phyloP scores from a whole-genome alignment of 2,888 invertebrate species.

The Bimastos eiseni region DNA sequence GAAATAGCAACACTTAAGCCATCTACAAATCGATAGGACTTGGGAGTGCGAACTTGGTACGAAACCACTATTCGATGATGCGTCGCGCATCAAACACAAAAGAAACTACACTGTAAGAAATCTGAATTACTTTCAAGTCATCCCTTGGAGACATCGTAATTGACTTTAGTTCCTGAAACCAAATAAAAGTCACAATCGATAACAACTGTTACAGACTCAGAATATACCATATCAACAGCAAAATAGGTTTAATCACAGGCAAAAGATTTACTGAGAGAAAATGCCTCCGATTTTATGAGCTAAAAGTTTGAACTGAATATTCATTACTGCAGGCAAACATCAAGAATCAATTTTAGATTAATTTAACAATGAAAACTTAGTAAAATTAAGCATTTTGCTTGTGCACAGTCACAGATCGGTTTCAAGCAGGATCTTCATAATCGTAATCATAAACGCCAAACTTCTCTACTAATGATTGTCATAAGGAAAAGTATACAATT shows the following conservation, averaged over 20 bases:
- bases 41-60: neutral
- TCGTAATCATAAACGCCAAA: no score
- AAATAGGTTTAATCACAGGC: no score
- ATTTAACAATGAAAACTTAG: neutral
- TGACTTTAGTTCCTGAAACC: neutral
- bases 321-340: neutral
- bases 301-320: neutral
- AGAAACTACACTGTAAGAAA: neutral
- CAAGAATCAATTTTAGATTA: neutral
- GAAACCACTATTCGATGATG: neutral
- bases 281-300: neutral
- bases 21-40: neutral
- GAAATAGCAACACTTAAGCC: neutral
- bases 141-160: neutral
- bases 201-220: neutral
- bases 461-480: no score
- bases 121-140: neutral
- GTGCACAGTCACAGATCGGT: neutral
- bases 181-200: neutral
- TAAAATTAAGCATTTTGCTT: neutral
- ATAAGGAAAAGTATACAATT: no score
- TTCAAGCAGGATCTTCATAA: no score
- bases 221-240: neutral
- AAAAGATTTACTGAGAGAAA: neutral
- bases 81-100: neutral